Conservation (phyloP, 2,888 invertebrate genomes). For the Nasonovia ribisnigri region DNA sequence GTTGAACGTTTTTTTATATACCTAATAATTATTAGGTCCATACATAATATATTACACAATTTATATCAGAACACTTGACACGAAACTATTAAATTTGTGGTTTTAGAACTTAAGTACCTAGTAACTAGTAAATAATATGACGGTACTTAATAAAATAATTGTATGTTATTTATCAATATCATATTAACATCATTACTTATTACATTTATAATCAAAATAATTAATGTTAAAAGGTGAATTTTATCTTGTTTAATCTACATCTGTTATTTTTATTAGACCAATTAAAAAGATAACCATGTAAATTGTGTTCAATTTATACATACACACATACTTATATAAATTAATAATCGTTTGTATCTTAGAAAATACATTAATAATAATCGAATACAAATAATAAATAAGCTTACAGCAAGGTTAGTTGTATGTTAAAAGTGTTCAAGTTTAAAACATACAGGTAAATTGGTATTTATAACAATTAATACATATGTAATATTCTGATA, state of each 20-base stretch:
- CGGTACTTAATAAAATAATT: neutral
- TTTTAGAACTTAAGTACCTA: neutral
- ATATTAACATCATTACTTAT: neutral
- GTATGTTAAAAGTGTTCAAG: conserved; percentile 4
- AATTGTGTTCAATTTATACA: conserved; percentile 2
- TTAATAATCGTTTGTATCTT: neutral
- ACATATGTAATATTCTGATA: conserved; percentile 28
- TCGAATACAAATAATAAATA: conserved; percentile 32
- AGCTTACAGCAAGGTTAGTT: conserved; percentile 53
- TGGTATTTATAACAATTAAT: conserved; percentile 27
- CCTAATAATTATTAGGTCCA: neutral
- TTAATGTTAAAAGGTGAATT: conserved; percentile 1
- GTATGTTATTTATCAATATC: neutral
- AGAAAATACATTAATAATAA: neutral
- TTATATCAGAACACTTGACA: neutral
- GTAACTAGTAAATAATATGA: neutral
- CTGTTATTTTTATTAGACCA: neutral
- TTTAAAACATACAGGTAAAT: conserved; percentile 16
- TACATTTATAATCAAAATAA: neutral
- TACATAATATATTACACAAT: neutral
- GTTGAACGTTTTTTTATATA: neutral
- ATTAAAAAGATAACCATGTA: neutral
- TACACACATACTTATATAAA: neutral
- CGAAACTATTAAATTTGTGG: neutral
- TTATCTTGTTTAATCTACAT: neutral